These are phyloP conservation scores for Cheilosia variabilis DNA, from an alignment of 2,888 invertebrate species.

Conservation along the genomic window DNA sequence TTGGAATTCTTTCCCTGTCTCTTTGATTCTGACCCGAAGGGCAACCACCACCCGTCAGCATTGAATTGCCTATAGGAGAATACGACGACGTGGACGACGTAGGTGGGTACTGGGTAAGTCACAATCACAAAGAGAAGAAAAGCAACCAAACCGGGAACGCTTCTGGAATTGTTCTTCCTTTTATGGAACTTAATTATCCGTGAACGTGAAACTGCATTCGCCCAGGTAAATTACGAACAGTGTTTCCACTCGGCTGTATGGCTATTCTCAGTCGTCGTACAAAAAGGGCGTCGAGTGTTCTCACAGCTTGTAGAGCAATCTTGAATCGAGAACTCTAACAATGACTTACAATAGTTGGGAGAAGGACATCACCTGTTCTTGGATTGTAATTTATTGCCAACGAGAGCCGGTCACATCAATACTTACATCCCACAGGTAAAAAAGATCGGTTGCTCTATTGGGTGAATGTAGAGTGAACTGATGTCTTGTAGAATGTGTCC, in stretches of 20 bases:
- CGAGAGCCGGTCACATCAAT: slow-evolving; percentile 50
- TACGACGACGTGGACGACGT: slow-evolving; percentile 25
- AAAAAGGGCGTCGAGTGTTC: slow-evolving; percentile 61
- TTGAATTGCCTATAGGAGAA: slow-evolving; percentile 47
- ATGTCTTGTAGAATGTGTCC: slow-evolving; percentile 12
- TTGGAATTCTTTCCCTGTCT: slow-evolving; percentile 35
- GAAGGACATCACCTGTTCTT: slow-evolving; percentile 69
- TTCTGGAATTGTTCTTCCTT: slow-evolving; percentile 69
- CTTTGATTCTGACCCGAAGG: slow-evolving; percentile 52
- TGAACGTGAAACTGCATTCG: slow-evolving; percentile 65
- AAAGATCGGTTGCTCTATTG: slow-evolving; percentile 33
- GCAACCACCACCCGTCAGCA: slow-evolving; percentile 62
- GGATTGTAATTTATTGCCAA: slow-evolving; percentile 61
- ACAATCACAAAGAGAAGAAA: slow-evolving; percentile 47
- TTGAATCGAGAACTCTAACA: slow-evolving; percentile 50
- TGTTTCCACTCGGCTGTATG: slow-evolving; percentile 44
- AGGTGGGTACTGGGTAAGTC: slow-evolving; percentile 59
- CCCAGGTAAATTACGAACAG: slow-evolving; percentile 57
- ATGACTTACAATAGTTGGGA: slow-evolving; percentile 59
- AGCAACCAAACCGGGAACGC: slow-evolving; percentile 35
- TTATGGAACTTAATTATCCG: slow-evolving; percentile 71
- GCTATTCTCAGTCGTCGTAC: slow-evolving; percentile 15
- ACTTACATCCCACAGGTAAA: slow-evolving; percentile 47
- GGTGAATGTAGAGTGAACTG: slow-evolving; percentile 16
- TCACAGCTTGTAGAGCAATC: slow-evolving; percentile 59